A percentile compares a stretch with the other conserved stretches of the same genome.
These are phyloP conservation scores for Phyllopteryx taeniolatus DNA, from an alignment of 2,113 vertebrate species.

Conservation along the genomic window DNA sequence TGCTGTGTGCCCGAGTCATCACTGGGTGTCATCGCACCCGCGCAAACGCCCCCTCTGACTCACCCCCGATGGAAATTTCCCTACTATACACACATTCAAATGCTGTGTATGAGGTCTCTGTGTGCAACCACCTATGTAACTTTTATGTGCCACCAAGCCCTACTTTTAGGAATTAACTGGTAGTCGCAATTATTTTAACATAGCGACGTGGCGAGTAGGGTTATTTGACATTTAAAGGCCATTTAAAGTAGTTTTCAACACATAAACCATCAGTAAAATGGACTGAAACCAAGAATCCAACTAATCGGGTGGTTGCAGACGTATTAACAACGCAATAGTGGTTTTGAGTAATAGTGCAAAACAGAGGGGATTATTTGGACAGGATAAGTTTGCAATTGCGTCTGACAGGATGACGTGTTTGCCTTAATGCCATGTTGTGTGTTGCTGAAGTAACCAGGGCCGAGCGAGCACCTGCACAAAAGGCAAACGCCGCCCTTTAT, in stretches of 20 bases:
- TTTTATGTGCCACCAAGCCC: conserved; percentile 37
- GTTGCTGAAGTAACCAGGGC: conserved; percentile 54
- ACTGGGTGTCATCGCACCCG: conserved; percentile 74
- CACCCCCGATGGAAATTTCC: conserved; percentile 71
- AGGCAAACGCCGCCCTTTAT: conserved; percentile 59
- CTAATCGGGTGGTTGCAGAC: conserved; percentile 18
- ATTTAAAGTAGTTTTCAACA: conserved; percentile 15
- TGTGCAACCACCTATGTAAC: conserved; percentile 47
- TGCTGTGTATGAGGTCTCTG: conserved; percentile 57
- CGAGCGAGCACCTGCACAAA: conserved; percentile 66
- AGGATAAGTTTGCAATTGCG: conserved; percentile 40
- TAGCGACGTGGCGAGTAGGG: background rate
- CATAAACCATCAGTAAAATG: conserved; percentile 7
- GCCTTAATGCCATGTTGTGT: conserved; percentile 59
- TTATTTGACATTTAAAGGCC: background rate
- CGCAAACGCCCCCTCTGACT: conserved; percentile 60
- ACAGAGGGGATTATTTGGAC: background rate
- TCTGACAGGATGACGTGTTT: conserved; percentile 57
- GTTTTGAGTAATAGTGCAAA: background rate
- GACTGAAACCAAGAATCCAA: conserved; percentile 35
- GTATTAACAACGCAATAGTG: background rate
- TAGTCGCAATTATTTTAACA: conserved; percentile 23
- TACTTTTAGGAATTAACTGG: conserved; percentile 14
- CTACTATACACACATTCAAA: conserved; percentile 59
- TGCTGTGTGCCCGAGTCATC: conserved; percentile 71